Conservation (phyloP, 2,113 vertebrate species). For the Thalassoma bifasciatum region DNA sequence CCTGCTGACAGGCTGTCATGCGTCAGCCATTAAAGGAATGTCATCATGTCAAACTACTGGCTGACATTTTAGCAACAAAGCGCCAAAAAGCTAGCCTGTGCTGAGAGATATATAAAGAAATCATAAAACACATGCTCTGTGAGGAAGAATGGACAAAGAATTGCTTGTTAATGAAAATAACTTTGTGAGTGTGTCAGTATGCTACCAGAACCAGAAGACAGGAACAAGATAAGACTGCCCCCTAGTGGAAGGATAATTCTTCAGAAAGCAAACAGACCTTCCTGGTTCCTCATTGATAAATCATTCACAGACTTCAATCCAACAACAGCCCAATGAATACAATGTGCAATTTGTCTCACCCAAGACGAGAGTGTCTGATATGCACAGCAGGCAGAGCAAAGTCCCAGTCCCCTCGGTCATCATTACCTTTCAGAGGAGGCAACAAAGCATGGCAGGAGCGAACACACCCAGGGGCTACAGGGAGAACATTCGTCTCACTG, state of each 20-base stretch:
- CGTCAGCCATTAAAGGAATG: conserved; percentile 31
- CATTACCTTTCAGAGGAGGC: conserved; percentile 73
- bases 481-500: conserved; percentile 62
- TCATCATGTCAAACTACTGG: conserved; percentile 24
- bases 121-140: background rate
- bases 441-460: conserved; percentile 60
- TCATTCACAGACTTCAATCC: conserved; percentile 60
- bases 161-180: conserved; percentile 6
- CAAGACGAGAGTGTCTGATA: conserved; percentile 64
- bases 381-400: conserved; percentile 56
- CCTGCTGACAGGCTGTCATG: conserved; percentile 36
- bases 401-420: conserved; percentile 71
- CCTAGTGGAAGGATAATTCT: conserved; percentile 70
- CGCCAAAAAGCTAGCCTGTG: conserved; percentile 20
- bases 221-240: conserved; percentile 65
- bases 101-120: conserved; percentile 11
- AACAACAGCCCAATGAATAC: conserved; percentile 41
- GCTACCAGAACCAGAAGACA: background rate
- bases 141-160: conserved; percentile 4
- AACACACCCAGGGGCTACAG: conserved; percentile 64
- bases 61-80: conserved; percentile 32
- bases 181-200: background rate
- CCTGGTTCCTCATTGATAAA: conserved; percentile 38
- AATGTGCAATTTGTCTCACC: conserved; percentile 54
- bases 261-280: background rate